phyloP scores from a whole-genome alignment of 2,888 invertebrate species.

The Caenorhabditis sulstoni region DNA sequence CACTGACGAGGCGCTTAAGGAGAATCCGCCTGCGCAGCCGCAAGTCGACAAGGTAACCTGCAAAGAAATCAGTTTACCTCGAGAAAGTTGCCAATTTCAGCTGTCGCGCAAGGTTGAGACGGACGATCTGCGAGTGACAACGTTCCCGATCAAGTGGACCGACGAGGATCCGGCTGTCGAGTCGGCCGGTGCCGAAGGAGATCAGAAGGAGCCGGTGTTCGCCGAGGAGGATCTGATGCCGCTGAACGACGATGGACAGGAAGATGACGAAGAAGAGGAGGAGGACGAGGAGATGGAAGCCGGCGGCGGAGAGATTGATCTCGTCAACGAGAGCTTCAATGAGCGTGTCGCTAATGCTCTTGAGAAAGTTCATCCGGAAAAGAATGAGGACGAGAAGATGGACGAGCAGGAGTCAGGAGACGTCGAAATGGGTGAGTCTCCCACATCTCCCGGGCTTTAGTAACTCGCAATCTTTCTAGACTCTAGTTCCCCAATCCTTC shows the following conservation, averaged over 20 bases:
- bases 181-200: constrained; percentile 48
- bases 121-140: constrained; percentile 82
- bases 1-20: constrained; percentile 91
- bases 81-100: constrained; percentile 39
- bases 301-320: constrained; percentile 58
- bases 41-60: constrained; percentile 91
- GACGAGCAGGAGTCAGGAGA: constrained; percentile 24
- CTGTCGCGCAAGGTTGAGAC: constrained; percentile 73
- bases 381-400: background rate
- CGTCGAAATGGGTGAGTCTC: constrained; percentile 50
- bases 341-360: constrained; percentile 35
- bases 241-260: constrained; percentile 58
- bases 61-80: background rate
- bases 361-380: background rate
- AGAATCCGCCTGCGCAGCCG: constrained; percentile 94
- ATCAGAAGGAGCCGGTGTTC: constrained; percentile 44
- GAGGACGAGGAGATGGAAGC: constrained; percentile 60
- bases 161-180: constrained; percentile 72
- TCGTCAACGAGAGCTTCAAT: constrained; percentile 55
- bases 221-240: constrained; percentile 69
- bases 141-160: constrained; percentile 83
- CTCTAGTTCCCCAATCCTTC: background rate
- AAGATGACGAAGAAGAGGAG: constrained; percentile 59
- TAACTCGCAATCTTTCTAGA: background rate
- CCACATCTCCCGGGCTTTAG: too few species aligned